These are phyloP conservation scores for Siphlonurus alternatus DNA, from an alignment of 2,888 invertebrate species.

Conservation along the genomic window DNA sequence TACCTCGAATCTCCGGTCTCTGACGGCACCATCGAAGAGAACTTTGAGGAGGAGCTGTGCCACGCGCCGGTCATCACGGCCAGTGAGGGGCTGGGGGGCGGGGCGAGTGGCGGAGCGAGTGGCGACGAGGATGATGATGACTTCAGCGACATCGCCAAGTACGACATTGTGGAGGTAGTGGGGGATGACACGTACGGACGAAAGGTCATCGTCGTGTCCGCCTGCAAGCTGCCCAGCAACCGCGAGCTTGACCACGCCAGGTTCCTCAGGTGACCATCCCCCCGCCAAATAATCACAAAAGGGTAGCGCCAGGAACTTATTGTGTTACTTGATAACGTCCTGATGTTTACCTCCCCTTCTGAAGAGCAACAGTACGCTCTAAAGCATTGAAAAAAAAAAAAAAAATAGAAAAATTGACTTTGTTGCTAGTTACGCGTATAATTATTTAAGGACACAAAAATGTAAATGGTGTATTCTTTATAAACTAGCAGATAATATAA, in stretches of 20 bases:
- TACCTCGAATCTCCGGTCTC: constrained; percentile 53
- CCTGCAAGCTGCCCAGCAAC: constrained; percentile 71
- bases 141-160: constrained; percentile 50
- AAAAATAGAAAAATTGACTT: too few species aligned
- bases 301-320: too few species aligned
- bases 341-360: too few species aligned
- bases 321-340: too few species aligned
- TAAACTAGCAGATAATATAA: too few species aligned
- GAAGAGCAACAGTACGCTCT: too few species aligned
- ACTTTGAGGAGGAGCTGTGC: constrained; percentile 76
- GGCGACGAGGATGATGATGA: constrained; percentile 35
- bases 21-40: constrained; percentile 79
- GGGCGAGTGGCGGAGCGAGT: constrained; percentile 18
- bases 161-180: constrained; percentile 68
- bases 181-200: constrained; percentile 73
- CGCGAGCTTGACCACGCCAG: constrained; percentile 58
- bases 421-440: too few species aligned
- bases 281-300: too few species aligned
- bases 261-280: constrained; percentile 54
- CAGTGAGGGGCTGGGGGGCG: constrained; percentile 33
- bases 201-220: constrained; percentile 91
- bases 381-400: too few species aligned
- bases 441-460: too few species aligned
- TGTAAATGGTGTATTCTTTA: too few species aligned
- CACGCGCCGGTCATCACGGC: constrained; percentile 42